Percentiles rank a stretch among this genome's conserved stretches.
Evolutionary conservation across 1,140 invertebrate species (phyloP).

Genomic region (Hermetia illucens): DNA sequence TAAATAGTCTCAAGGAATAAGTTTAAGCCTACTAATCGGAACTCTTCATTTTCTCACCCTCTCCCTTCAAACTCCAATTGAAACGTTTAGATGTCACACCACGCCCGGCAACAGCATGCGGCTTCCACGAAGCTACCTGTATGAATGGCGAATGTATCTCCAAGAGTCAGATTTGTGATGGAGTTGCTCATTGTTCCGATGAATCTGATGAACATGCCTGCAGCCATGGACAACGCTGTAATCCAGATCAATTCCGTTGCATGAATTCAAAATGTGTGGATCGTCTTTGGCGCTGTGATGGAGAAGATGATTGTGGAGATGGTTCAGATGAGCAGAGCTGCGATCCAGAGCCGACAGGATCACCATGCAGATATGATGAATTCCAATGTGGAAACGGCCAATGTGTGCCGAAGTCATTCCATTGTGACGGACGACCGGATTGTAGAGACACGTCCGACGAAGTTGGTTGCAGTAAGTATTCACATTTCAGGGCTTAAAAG

Average conservation of each 20-base stretch:
- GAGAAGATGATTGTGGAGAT: slow-evolving; percentile 85
- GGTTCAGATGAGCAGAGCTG: slow-evolving; percentile 67
- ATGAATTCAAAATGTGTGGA: slow-evolving; percentile 76
- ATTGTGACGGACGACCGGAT: slow-evolving; percentile 82
- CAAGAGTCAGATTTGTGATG: slow-evolving; percentile 67
- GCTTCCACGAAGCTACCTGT: slow-evolving; percentile 73
- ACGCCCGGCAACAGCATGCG: slow-evolving; percentile 47
- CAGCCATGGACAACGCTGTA: slow-evolving; percentile 62
- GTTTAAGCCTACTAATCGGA: neutral
- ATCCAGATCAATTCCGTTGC: slow-evolving; percentile 89
- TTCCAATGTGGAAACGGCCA: slow-evolving; percentile 69
- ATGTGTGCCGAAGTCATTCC: slow-evolving; percentile 86
- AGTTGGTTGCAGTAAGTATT: slow-evolving; percentile 59
- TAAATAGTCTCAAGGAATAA: neutral
- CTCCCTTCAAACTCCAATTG: neutral
- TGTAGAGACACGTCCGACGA: slow-evolving; percentile 84
- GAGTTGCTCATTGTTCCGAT: slow-evolving; percentile 66
- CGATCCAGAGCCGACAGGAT: slow-evolving; percentile 38
- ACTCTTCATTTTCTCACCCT: neutral
- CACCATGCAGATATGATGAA: slow-evolving; percentile 63
- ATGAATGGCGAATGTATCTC: slow-evolving; percentile 82
- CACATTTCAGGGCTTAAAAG: slow-evolving; percentile 46
- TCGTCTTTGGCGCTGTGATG: slow-evolving; percentile 84
- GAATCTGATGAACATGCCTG: slow-evolving; percentile 81
- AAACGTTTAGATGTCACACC: too few relatives aligned